Base-by-base conservation (phyloP, 1,140 invertebrate genomes). In the Cyclina sinensis region DNA sequence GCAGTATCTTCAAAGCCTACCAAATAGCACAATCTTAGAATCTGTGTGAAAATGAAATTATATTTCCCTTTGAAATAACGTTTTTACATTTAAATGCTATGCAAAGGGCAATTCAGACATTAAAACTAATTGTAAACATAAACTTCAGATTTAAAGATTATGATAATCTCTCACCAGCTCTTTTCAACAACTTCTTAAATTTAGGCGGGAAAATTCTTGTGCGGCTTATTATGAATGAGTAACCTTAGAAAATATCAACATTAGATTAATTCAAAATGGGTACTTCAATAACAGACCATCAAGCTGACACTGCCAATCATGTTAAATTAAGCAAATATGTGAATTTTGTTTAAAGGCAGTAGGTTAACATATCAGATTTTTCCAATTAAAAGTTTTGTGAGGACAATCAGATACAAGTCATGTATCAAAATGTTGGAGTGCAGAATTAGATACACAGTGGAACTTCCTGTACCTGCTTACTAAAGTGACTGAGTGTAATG, bases 251-350 rank as follows among this genome's bases (percentile, higher is more conserved):
- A 37, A 70, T 70, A 0, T 37, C 24, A 37, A 37, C 65, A 37
- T 18, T 35, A 37, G 5, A 9, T 70, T 39, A 11, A 37, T 37
- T 70, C 2, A 16, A 62, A 62, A 32, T 70, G 35, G 65, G 30
- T 46, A 48, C 73, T 27, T 14, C 39, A 76, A 76, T 76, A 30
- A 76, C 39, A 76, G 48, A 76, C 73, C 4, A 11, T 48, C 73
- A 76, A 7, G 43, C 46, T 48, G 16, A 9, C 3, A 27, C 39
- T 76, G 73, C 39, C 73, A 76, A 70, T 70, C 65, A 48, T 27
- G 43, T 76, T 76, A 76, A 76, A 76, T 76, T 76, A 48, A 76
- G 39, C 73, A 24, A 76, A 76, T 9, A 46, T 51, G 46, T 27
- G 24, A 51, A 76, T 3, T 48, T 1, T 48, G 73, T 76, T 76